Base-by-base conservation (phyloP, 2,113 vertebrate species). In the Tricholaema leucomelas region DNA sequence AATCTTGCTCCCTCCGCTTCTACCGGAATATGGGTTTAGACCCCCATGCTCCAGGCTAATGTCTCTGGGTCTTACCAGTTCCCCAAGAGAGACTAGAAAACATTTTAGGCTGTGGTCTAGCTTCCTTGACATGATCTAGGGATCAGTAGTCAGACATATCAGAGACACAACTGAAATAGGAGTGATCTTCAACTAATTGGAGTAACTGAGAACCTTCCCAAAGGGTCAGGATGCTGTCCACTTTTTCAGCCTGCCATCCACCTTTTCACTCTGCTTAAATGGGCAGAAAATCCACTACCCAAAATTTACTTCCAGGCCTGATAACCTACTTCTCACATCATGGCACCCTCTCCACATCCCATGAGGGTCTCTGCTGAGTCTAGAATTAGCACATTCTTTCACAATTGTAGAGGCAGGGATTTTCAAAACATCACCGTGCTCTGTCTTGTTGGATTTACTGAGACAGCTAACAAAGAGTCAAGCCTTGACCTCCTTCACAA, bases 281-380 rank as follows among this genome's bases (percentile, higher is more conserved):
- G 0, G 1, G 15, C 72, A 78, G 18, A 60, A 76, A 56, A 77
- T 52, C 10, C 56, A 23, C 36, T 56, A 60, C 20, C 30, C n/a
- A 81, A 65, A 74, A 12, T 27, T 58, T 81, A 65, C 60, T 56
- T 24, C 17, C 56, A 84, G 40, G 27, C 9, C 36, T 36, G 14
- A 56, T 40, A 84, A 77, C 9, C 13, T 40, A 27, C 19, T 65
- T 46, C 12, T 35, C 14, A 52, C 2, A 0, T 56, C 38, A 27
- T 1, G 1, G 35, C 18, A 35, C 10, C 42, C n/a, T 16, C 13
- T 36, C 35, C 0, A 0, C 14, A 10, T 61, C 61, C 66, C 31
- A 27, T 6, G 25, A 70, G 31, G 16, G 7, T 56, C 35, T 70
- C 25, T 84, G 48, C 31, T 3, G 4, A 80, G 35, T 54, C 31